Percentiles rank a stretch among this genome's conserved stretches.
Conservation (phyloP, 2,888 invertebrate genomes). For the Nomada fabriciana region DNA sequence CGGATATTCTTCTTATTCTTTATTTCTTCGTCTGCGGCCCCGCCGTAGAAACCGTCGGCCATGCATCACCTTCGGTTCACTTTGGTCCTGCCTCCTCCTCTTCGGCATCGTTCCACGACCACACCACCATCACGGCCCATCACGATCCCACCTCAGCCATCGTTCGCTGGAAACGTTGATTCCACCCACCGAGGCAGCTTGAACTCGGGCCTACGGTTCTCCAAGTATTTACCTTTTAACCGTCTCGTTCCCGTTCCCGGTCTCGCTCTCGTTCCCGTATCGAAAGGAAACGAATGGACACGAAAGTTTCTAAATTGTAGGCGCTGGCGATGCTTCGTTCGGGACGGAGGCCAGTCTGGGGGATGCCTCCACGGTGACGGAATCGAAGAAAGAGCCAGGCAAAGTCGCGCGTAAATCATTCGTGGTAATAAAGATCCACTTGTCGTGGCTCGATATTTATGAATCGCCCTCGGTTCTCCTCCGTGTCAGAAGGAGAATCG, state of each 20-base stretch:
- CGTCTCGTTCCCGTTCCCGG: slow-evolving; percentile 6
- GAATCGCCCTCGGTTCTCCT: slow-evolving; percentile 71
- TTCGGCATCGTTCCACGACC: slow-evolving; percentile 74
- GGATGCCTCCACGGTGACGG: slow-evolving; percentile 63
- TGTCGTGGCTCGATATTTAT: slow-evolving; percentile 72
- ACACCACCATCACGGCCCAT: slow-evolving; percentile 75
- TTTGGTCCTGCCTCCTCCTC: slow-evolving; percentile 82
- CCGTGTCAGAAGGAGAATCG: slow-evolving; percentile 68
- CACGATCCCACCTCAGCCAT: slow-evolving; percentile 78
- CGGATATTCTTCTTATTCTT: slow-evolving; percentile 83
- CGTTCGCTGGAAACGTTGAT: slow-evolving; percentile 76
- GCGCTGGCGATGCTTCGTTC: neutral
- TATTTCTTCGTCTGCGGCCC: slow-evolving; percentile 79
- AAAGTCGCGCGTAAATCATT: slow-evolving; percentile 68
- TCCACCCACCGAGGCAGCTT: slow-evolving; percentile 80
- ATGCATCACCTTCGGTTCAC: slow-evolving; percentile 84
- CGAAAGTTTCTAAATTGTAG: slow-evolving; percentile 7
- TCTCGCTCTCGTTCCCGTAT: too few species aligned
- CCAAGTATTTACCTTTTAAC: slow-evolving; percentile 48
- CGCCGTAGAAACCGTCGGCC: slow-evolving; percentile 82
- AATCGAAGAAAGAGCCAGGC: slow-evolving; percentile 67
- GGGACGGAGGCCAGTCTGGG: neutral
- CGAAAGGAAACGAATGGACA: neutral
- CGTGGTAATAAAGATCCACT: slow-evolving; percentile 73
- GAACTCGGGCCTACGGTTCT: slow-evolving; percentile 38